A percentile compares a stretch with the other conserved stretches of the same genome.
Evolutionary conservation across 2,113 vertebrate species (phyloP).

Genomic region (Chaenocephalus aceratus): DNA sequence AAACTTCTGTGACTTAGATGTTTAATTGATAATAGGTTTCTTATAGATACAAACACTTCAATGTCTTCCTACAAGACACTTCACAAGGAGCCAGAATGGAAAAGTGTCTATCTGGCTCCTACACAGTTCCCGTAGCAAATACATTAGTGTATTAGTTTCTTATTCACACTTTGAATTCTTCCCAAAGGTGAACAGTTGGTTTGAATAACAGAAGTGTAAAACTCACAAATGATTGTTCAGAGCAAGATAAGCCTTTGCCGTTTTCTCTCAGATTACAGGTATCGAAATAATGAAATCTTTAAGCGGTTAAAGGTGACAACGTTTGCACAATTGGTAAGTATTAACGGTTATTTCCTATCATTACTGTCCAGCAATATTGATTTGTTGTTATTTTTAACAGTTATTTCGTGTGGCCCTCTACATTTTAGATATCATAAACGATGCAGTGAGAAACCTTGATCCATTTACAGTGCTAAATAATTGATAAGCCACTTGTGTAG

Average conservation of each 20-base stretch:
- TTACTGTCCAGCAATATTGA: background rate
- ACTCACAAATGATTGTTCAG: background rate
- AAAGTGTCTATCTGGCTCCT: background rate
- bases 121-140: no score
- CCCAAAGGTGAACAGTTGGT: conserved; percentile 19
- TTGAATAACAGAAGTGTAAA: background rate
- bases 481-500: background rate
- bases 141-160: background rate
- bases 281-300: conserved; percentile 95
- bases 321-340: conserved; percentile 93
- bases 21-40: background rate
- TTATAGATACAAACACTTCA: background rate
- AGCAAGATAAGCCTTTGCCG: background rate
- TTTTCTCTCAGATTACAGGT: conserved; percentile 91
- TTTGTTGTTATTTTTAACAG: background rate
- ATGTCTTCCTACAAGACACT: background rate
- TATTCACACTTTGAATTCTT: conserved; percentile 8
- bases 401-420: no score
- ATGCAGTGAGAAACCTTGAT: background rate
- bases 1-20: background rate
- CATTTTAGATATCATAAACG: background rate
- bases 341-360: background rate
- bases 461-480: conserved; percentile 15
- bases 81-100: background rate
- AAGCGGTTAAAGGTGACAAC: conserved; percentile 96